Conservation (phyloP, 2,888 invertebrate species). For the Choreutis nemorana region DNA sequence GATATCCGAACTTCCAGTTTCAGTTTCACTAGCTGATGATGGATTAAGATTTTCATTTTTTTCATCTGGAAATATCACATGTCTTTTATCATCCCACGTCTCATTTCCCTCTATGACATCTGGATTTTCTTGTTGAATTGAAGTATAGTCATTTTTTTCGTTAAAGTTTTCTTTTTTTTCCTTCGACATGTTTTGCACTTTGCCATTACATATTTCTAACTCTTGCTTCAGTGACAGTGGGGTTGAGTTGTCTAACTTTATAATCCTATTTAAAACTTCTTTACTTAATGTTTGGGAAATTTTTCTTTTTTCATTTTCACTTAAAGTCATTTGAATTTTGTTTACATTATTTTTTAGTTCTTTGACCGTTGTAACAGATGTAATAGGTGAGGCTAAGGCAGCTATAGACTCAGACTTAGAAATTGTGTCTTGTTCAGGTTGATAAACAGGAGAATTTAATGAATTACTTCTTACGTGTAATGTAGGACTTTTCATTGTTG, state of each 20-base stretch:
- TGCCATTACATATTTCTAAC: slow-evolving; percentile 68
- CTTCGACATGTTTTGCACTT: slow-evolving; percentile 50
- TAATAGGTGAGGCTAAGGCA: slow-evolving; percentile 50
- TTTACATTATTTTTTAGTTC: slow-evolving; percentile 56
- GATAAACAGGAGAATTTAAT: slow-evolving; percentile 46
- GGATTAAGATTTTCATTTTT: slow-evolving; percentile 36
- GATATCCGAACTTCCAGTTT: slow-evolving; percentile 76
- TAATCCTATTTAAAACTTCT: slow-evolving; percentile 74
- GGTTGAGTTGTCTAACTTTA: slow-evolving; percentile 36
- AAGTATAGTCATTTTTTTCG: slow-evolving; percentile 6
- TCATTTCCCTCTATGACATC: slow-evolving; percentile 67
- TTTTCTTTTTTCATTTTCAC: slow-evolving; percentile 76
- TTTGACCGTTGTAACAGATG: slow-evolving; percentile 45
- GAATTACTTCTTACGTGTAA: slow-evolving; percentile 69
- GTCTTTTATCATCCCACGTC: slow-evolving; percentile 47
- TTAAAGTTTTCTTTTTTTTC: slow-evolving; percentile 12
- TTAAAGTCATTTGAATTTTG: slow-evolving; percentile 57
- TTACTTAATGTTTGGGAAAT: slow-evolving; percentile 77
- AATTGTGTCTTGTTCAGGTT: slow-evolving; percentile 35
- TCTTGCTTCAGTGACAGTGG: slow-evolving; percentile 49
- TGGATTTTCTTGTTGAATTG: slow-evolving; percentile 14
- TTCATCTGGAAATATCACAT: slow-evolving; percentile 27
- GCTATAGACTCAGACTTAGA: slow-evolving; percentile 67
- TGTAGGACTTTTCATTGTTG: slow-evolving; percentile 31
- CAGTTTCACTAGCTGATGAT: slow-evolving; percentile 71